A percentile compares a stretch with the other conserved stretches of the same genome.
These are phyloP conservation scores for Agraylea sexmaculata DNA, from an alignment of 1,140 invertebrate species.

Conservation along the genomic window DNA sequence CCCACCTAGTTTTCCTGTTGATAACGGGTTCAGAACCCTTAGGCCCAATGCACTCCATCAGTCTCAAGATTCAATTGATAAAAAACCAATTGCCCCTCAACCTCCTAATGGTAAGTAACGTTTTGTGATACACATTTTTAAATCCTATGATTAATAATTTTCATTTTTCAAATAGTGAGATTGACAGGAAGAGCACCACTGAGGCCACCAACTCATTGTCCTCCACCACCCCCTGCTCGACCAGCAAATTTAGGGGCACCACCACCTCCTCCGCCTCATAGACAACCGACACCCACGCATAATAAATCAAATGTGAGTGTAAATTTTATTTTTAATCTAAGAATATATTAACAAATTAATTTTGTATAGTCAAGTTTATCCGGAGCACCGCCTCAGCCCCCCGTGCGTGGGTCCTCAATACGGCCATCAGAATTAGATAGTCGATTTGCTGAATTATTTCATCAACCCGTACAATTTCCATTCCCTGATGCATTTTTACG, in stretches of 20 bases:
- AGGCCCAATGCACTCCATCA: slow-evolving; percentile 27
- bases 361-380: not conserved
- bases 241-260: slow-evolving; percentile 22
- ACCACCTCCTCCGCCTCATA: slow-evolving; percentile 29
- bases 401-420: slow-evolving; percentile 33
- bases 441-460: slow-evolving; percentile 33
- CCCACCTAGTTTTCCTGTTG: slow-evolving; percentile 21
- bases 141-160: not conserved
- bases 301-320: not conserved
- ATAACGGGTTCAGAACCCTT: slow-evolving; percentile 25
- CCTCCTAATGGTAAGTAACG: slow-evolving; percentile 15
- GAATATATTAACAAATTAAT: not conserved
- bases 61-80: slow-evolving; percentile 20
- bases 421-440: slow-evolving; percentile 30
- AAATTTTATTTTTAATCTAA: not conserved
- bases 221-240: slow-evolving; percentile 28
- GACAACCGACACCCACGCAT: slow-evolving; percentile 25
- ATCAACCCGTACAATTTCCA: slow-evolving; percentile 26
- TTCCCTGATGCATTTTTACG: slow-evolving; percentile 34
- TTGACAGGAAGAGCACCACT: slow-evolving; percentile 23
- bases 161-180: slow-evolving; percentile 1
- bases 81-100: slow-evolving; percentile 14
- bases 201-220: slow-evolving; percentile 29
- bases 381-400: slow-evolving; percentile 26
- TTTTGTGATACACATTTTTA: slow-evolving; percentile 1